A percentile compares a stretch with the other conserved stretches of the same genome.
Conservation (phyloP, 2,888 invertebrate genomes). For the Nymphalis c-album region DNA sequence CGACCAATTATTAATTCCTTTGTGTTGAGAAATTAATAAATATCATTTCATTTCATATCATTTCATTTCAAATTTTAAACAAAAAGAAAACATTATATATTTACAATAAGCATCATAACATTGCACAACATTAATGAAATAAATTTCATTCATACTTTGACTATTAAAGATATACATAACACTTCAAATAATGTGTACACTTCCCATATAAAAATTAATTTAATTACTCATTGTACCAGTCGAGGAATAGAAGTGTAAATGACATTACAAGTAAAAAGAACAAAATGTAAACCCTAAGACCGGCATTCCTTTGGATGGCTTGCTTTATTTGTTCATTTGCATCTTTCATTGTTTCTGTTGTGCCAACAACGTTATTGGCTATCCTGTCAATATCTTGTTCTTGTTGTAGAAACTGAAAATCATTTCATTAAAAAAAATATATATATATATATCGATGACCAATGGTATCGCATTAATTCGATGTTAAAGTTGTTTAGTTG, state of each 20-base stretch:
- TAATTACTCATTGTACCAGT: conserved; percentile 96
- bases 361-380: conserved; percentile 91
- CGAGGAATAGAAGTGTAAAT: conserved; percentile 96
- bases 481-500: too few species aligned
- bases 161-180: not conserved
- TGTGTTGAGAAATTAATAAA: too few species aligned
- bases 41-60: too few species aligned
- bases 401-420: conserved; percentile 89
- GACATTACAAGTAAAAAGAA: conserved; percentile 98
- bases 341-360: conserved; percentile 97
- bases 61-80: too few species aligned
- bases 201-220: not conserved
- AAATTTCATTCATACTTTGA: not conserved
- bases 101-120: too few species aligned
- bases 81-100: too few species aligned
- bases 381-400: conserved; percentile 96
- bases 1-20: too few species aligned
- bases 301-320: conserved; percentile 98
- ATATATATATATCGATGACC: too few species aligned
- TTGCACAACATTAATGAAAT: too few species aligned
- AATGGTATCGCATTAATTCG: too few species aligned
- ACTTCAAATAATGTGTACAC: too few species aligned
- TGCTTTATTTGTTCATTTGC: conserved; percentile 98
- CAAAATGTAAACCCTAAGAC: conserved; percentile 95
- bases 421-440: conserved; percentile 2